Percentiles rank a stretch among this genome's conserved stretches.
Evolutionary conservation across 2,797 vertebrate species (phyloP).

Genomic region (Cygnus olor): DNA sequence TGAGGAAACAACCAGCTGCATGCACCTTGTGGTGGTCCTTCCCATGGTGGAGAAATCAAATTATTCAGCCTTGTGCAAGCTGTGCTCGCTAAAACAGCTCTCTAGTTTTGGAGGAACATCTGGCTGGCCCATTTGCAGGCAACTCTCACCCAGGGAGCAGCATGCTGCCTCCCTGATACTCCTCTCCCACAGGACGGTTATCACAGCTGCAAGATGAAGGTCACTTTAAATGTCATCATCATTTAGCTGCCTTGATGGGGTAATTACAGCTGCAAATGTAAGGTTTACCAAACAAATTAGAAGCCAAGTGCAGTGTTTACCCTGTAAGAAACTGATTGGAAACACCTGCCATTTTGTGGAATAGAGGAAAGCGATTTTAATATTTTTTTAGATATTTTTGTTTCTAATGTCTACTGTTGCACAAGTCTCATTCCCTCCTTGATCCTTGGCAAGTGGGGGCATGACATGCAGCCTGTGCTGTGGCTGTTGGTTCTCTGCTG

Average conservation of each 20-base stretch:
- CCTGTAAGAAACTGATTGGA: background rate
- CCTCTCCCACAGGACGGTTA: background rate
- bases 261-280: constrained; percentile 23
- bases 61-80: fast-evolving
- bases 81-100: background rate
- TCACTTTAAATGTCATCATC: constrained; percentile 11
- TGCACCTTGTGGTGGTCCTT: fast-evolving
- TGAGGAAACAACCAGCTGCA: background rate
- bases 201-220: constrained; percentile 38
- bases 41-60: background rate
- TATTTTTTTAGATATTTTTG: background rate
- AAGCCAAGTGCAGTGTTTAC: background rate
- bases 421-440: background rate
- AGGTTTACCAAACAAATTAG: constrained; percentile 27
- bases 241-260: background rate
- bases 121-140: background rate
- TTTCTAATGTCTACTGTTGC: background rate
- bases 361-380: background rate
- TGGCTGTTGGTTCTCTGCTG: background rate
- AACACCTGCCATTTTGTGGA: background rate
- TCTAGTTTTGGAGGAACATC: background rate
- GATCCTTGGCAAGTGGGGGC: background rate
- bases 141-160: fast-evolving
- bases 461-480: fast-evolving
- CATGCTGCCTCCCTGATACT: background rate